phyloP scores from a whole-genome alignment of 35 echinoderm and acorn worm species.

The Heliocidaris tuberculata region DNA sequence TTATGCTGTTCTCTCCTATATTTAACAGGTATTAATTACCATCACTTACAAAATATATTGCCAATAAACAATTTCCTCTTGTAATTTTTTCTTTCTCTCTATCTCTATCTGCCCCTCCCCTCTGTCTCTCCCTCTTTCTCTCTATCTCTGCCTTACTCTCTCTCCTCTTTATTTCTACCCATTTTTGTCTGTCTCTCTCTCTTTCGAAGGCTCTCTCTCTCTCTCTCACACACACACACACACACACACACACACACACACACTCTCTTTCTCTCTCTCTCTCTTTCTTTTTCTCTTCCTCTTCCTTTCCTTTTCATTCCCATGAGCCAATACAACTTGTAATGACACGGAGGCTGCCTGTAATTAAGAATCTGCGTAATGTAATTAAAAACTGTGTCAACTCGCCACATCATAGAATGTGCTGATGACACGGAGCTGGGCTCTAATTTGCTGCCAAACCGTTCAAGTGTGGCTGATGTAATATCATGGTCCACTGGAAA shows the following conservation, averaged over 20 bases:
- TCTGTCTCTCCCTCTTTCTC: neutral
- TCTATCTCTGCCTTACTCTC: neutral
- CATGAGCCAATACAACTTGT: neutral
- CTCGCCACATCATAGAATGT: neutral
- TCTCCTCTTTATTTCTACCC: neutral
- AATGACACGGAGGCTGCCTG: neutral
- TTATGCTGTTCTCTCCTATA: no score
- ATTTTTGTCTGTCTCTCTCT: neutral
- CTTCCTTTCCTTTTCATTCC: neutral
- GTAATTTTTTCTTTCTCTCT: neutral
- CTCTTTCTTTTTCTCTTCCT: neutral
- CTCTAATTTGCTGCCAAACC: neutral
- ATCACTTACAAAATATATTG: no score
- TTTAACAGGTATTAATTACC: no score
- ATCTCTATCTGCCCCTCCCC: neutral
- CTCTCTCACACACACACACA: neutral
- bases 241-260: no score
- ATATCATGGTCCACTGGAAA: neutral
- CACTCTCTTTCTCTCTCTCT: neutral
- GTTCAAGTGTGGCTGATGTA: neutral
- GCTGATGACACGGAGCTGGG: neutral
- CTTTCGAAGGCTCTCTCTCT: neutral
- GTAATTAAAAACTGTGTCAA: neutral
- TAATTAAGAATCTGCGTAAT: conserved; percentile 4
- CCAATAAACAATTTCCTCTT: neutral